Evolutionary conservation across 1,140 invertebrate species (phyloP), one percentile per base, ranked within the genome.

Genomic region (Wasmannia auropunctata): DNA sequence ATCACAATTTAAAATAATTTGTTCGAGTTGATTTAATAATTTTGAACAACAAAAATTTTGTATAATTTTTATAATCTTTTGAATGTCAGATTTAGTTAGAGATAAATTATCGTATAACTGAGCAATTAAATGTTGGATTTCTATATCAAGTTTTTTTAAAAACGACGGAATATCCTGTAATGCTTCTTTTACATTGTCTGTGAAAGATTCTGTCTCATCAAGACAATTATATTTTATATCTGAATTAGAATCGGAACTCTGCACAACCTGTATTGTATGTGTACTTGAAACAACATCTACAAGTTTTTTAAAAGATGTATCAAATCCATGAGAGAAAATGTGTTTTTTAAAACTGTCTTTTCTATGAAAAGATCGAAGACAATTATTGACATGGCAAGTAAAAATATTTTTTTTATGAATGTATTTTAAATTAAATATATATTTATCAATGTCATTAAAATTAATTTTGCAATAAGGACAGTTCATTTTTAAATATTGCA

Each of bases 331-430:
- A 69, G 22, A 46, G 28, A 46, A 69, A 69, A 69, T 46, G 7
- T 43, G 65, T 49, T 69, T 69, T 49, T 46, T 69, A 5, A 69
- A 69, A 69, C 65, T 69, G 14, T 69, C 40, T 40, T 40, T 69
- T 46, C 22, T 43, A 28, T 69, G 7, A 43, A 43, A 43, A 22
- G 40, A 46, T 69, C 22, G 3, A 43, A 69, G 8, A 28, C 65
- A 46, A 14, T 69, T 69, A 65, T 40, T 22, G 10, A 65, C 40
- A 65, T 65, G n/a, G 22, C 62, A 65, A 65, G 1, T 65, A 34
- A 65, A 65, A 40, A 3, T 65, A 22, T 65, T n/a, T 40, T 37
- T 22, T 40, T n/a, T 65, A n/a, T 65, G 62, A 65, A 40, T 65
- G 22, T 65, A 65, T 22, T 65, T 65, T 43, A 65, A 65, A 40